Evolutionary conservation across 1,140 invertebrate genomes (phyloP).

Genomic region (Drosophila seguyi): DNA sequence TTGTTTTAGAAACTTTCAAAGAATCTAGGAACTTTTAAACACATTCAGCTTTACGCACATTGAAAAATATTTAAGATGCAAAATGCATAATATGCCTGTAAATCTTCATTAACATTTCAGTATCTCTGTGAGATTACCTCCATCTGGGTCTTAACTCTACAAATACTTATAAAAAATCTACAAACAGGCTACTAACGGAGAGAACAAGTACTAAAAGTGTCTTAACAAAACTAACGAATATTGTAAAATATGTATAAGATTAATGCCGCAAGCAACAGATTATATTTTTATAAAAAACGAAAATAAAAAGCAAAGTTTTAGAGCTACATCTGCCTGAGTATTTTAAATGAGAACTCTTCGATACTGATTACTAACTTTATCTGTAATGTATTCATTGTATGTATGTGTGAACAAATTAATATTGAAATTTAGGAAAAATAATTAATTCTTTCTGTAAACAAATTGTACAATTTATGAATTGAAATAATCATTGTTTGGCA

Average conservation of each 20-base stretch:
- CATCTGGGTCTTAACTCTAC: constrained; percentile 1
- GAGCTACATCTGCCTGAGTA: constrained; percentile 45
- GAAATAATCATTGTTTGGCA: constrained; percentile 32
- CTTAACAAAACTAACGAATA: constrained; percentile 49
- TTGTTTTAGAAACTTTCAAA: neutral
- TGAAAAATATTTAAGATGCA: neutral
- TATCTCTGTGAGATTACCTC: constrained; percentile 20
- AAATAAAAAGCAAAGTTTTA: constrained; percentile 18
- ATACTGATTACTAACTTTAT: constrained; percentile 10
- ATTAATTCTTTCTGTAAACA: constrained; percentile 8
- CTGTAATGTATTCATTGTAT: constrained; percentile 17
- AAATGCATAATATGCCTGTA: neutral
- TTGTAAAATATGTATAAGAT: constrained; percentile 38
- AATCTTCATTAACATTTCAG: constrained; percentile 6
- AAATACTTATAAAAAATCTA: constrained; percentile 28
- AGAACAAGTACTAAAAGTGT: constrained; percentile 51
- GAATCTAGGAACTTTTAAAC: neutral
- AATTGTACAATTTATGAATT: constrained; percentile 12
- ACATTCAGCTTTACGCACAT: constrained; percentile 17
- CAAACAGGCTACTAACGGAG: constrained; percentile 5
- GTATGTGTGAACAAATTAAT: constrained; percentile 6
- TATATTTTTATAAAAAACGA: constrained; percentile 37
- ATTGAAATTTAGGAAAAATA: neutral
- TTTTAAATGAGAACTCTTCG: constrained; percentile 26
- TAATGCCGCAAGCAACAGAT: constrained; percentile 17